Base-by-base conservation (phyloP, 2,113 vertebrate genomes). In the Hirundichthys speculiger region DNA sequence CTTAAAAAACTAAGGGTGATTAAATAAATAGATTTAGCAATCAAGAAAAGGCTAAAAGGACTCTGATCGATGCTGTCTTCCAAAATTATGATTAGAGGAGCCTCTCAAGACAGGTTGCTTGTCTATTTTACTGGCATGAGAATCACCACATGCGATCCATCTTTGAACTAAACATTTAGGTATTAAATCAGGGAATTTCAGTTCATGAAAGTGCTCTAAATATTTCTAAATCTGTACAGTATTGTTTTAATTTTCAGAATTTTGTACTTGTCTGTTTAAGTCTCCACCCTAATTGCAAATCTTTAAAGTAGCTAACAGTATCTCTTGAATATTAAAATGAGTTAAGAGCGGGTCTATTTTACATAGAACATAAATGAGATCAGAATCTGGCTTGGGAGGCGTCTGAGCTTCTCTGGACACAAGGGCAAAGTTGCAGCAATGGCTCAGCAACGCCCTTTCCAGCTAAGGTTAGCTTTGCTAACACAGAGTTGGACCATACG, bases 381-480 rank as follows among this genome's bases (percentile, higher is more conserved):
- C 1, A 25, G 71, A 64, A 75, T 74, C 14, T 24, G 24, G 18
- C 47, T 40, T 9, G 39, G 52, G 43, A 73, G 75, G 82, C 75
- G 81, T 81, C 24, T 80, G 9, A 61, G 80, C 56, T 45, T 65
- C 62, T 46, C 41, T 73, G 73, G 70, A 77, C 84, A 86, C 87
- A 89, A 89, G 89, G 89, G 83, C 87, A 88, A 87, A 86, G 86
- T 88, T 90, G 86, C 84, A 91, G 88, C 78, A 86, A 59, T 71
- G 86, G 70, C 82, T 89, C 84, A 89, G 86, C 87, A 88, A 90
- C 88, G 88, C 88, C 90, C 90, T 90, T 90, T 75, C 81, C 40
- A 80, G 82, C 82, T 84, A 88, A 70, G 60, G 52, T 79, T 89
- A 90, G 86, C 87, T 69, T 87, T 86, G 81, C 86, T 21, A 73